These are phyloP conservation scores for Lucifuga dentata DNA, from an alignment of 2,113 vertebrate genomes.

Conservation along the genomic window DNA sequence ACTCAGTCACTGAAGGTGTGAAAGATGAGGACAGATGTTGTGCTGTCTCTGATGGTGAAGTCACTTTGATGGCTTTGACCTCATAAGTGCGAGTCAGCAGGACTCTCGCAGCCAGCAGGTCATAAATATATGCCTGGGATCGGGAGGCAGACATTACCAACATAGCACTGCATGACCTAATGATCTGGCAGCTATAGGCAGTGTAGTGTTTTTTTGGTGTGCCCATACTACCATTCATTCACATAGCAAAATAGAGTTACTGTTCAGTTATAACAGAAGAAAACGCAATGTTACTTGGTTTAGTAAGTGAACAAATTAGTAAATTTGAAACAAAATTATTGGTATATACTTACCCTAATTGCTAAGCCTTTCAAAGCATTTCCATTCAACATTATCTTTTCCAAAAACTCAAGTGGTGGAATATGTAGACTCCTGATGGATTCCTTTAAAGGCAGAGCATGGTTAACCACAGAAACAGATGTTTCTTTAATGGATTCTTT, in stretches of 20 bases:
- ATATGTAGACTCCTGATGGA: neutral
- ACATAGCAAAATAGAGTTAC: slow-evolving; percentile 43
- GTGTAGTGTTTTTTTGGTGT: slow-evolving; percentile 57
- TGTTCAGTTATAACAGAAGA: slow-evolving; percentile 10
- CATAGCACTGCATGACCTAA: slow-evolving; percentile 77
- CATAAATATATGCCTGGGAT: slow-evolving; percentile 80
- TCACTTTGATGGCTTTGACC: slow-evolving; percentile 81
- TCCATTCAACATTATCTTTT: too few species aligned
- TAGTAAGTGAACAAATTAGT: too few species aligned
- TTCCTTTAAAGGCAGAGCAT: neutral
- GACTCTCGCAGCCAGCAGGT: slow-evolving; percentile 72
- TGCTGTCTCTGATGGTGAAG: slow-evolving; percentile 75
- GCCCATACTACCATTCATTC: slow-evolving; percentile 65
- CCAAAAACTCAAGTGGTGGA: too few species aligned
- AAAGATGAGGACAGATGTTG: slow-evolving; percentile 81
- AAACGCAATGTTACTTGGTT: slow-evolving; percentile 21
- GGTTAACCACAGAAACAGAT: neutral
- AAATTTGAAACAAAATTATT: neutral
- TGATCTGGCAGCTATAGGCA: slow-evolving; percentile 70
- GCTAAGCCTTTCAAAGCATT: too few species aligned
- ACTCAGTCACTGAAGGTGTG: slow-evolving; percentile 74
- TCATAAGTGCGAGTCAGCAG: slow-evolving; percentile 76
- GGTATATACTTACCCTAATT: too few species aligned
- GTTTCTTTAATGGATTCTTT: neutral
- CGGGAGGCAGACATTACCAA: slow-evolving; percentile 80